phyloP scores from a whole-genome alignment of 2,113 vertebrate species.

The Pionites leucogaster region DNA sequence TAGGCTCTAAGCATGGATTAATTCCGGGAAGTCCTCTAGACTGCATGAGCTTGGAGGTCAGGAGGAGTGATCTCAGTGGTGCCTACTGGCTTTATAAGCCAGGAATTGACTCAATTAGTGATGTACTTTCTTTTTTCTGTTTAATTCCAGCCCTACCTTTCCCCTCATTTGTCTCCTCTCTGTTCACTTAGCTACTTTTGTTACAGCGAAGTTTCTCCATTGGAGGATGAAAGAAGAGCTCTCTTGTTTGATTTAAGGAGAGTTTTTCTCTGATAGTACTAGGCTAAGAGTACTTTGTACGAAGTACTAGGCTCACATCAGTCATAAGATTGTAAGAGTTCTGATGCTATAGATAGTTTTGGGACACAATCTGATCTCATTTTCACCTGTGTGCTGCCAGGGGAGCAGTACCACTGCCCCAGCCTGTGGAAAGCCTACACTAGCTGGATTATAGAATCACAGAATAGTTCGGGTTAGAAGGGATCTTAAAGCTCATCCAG shows the following conservation, averaged over 20 bases:
- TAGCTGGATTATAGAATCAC: background rate
- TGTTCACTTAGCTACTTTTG: background rate
- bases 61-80: background rate
- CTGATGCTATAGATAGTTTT: background rate
- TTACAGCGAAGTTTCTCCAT: background rate
- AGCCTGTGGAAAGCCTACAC: background rate
- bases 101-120: slow-evolving; percentile 15
- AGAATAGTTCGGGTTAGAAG: background rate
- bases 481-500: background rate
- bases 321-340: background rate
- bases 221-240: background rate
- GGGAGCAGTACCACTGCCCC: background rate
- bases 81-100: slow-evolving; percentile 26
- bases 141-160: background rate
- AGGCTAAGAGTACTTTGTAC: no score
- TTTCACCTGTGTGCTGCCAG: background rate
- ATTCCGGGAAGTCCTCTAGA: background rate
- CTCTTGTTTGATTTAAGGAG: background rate
- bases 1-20: background rate
- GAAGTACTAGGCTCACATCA: background rate
- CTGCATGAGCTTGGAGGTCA: background rate
- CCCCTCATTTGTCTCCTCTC: background rate
- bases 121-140: background rate
- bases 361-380: background rate
- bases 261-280: background rate